Percentiles rank a stretch among this genome's conserved stretches.
Evolutionary conservation across 1,140 invertebrate species (phyloP).

Genomic region (Adelges cooleyi): DNA sequence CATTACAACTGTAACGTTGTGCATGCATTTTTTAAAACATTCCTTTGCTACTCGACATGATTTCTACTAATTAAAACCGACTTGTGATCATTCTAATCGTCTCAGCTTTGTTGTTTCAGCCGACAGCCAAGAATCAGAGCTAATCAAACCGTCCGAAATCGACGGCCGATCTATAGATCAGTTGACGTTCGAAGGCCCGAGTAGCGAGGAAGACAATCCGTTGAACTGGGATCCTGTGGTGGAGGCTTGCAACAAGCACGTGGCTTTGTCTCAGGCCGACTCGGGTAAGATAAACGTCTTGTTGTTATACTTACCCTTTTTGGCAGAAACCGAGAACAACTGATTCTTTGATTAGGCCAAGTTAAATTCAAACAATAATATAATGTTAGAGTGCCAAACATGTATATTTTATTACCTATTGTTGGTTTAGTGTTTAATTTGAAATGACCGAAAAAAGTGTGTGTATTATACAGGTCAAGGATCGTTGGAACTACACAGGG

Average conservation of each 20-base stretch:
- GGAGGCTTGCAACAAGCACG: constrained; percentile 27
- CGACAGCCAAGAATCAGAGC: neutral
- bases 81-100: neutral
- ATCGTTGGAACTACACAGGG: constrained; percentile 3
- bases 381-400: too few relatives aligned
- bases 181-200: neutral
- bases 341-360: too few relatives aligned
- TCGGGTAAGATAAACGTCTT: constrained; percentile 12
- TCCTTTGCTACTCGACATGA: too few relatives aligned
- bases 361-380: too few relatives aligned
- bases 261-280: constrained; percentile 20
- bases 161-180: neutral
- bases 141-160: neutral
- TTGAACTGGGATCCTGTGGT: constrained; percentile 15
- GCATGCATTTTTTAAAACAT: too few relatives aligned
- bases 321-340: too few relatives aligned
- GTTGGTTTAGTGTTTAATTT: too few relatives aligned
- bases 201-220: constrained; percentile 24
- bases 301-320: too few relatives aligned
- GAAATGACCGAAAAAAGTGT: too few relatives aligned
- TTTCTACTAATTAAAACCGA: too few relatives aligned
- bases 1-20: too few relatives aligned
- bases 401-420: too few relatives aligned
- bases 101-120: neutral
- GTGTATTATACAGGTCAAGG: constrained; percentile 18